Conservation (phyloP, 2,888 invertebrate species). For the Netelia melanura region DNA sequence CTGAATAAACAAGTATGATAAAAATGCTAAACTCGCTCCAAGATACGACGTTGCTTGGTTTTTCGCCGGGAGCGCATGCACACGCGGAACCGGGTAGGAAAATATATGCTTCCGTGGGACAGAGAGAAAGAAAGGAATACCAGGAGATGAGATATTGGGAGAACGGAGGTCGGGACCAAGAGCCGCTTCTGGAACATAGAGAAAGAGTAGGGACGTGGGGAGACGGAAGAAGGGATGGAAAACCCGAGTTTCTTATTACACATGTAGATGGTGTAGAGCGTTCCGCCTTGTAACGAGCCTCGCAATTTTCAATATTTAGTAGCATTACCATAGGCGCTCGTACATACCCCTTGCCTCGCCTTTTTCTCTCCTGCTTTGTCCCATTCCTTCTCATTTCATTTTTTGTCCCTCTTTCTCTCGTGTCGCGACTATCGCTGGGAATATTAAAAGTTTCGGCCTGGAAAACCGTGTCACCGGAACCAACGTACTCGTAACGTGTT, state of each 20-base stretch:
- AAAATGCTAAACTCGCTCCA: constrained; percentile 74
- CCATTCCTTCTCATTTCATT: constrained; percentile 32
- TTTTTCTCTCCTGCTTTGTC: background rate
- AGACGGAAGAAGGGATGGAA: constrained; percentile 53
- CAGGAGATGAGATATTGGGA: constrained; percentile 58
- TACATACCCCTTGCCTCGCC: constrained; percentile 9
- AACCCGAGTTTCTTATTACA: constrained; percentile 70
- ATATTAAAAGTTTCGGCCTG: constrained; percentile 66
- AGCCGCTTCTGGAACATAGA: constrained; percentile 26
- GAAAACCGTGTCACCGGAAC: constrained; percentile 63
- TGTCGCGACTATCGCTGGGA: constrained; percentile 44
- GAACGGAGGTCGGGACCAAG: constrained; percentile 35
- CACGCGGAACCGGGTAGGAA: constrained; percentile 35
- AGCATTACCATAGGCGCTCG: constrained; percentile 64
- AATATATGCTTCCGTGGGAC: constrained; percentile 48
- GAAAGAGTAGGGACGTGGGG: background rate
- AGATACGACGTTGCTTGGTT: constrained; percentile 66
- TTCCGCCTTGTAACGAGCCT: constrained; percentile 68
- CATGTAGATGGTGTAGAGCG: constrained; percentile 54
- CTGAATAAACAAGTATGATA: constrained; percentile 70
- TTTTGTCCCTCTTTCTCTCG: constrained; percentile 7
- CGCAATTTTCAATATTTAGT: constrained; percentile 75
- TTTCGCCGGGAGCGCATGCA: constrained; percentile 58
- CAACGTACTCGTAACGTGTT: constrained; percentile 53
- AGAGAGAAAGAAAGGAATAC: constrained; percentile 15